Evolutionary conservation across 2,113 vertebrate species (phyloP).

Genomic region (Gallinago jamesoni): DNA sequence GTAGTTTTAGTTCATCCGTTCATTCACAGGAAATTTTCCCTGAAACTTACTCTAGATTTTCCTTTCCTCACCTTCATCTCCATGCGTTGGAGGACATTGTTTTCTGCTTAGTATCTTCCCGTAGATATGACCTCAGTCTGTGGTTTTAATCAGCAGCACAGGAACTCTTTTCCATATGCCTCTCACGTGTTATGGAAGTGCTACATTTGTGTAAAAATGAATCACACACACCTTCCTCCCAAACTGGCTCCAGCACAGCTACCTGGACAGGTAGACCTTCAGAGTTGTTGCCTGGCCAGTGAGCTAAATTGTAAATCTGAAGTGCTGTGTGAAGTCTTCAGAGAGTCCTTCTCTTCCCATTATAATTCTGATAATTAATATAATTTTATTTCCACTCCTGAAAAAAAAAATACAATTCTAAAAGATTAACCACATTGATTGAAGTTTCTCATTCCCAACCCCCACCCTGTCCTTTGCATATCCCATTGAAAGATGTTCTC

Average conservation of each 20-base stretch:
- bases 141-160: neutral
- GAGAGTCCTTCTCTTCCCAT: neutral
- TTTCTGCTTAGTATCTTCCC: neutral
- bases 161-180: neutral
- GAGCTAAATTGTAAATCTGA: neutral
- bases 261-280: neutral
- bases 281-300: neutral
- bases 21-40: neutral
- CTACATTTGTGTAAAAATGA: neutral
- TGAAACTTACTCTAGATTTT: neutral
- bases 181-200: neutral
- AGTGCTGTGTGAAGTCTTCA: neutral
- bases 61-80: neutral
- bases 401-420: neutral
- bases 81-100: rapidly evolving
- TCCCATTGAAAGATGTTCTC: neutral
- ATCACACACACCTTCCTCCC: neutral
- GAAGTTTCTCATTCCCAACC: neutral
- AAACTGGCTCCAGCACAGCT: neutral
- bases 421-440: neutral
- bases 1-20: neutral
- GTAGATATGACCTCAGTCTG: rapidly evolving
- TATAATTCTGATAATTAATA: neutral
- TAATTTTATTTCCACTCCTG: neutral
- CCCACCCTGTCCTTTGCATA: neutral